Evolutionary conservation across 2,888 invertebrate genomes (phyloP), one percentile per base, ranked within the genome.

Genomic region (Drosophila demipolita): DNA sequence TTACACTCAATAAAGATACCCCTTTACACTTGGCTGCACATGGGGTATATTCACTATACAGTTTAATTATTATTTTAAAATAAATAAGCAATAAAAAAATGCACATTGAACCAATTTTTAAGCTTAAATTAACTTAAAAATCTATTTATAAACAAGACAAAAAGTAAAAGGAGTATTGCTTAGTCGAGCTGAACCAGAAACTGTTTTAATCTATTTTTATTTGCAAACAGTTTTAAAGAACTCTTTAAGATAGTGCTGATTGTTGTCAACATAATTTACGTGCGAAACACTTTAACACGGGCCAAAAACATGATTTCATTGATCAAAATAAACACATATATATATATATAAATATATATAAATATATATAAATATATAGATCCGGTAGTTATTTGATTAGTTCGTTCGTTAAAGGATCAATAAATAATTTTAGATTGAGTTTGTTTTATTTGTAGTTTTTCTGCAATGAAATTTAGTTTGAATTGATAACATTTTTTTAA

Each of bases 181-280:
- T 1, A 42, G 59, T 45, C 15, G 48, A 2, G 23, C 35, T 17
- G 8, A 38, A 6, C 7, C 1, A 2, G 0, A 20, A 29, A 12
- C 8, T 8, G 3, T 8, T 20, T 32, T n/a, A 38, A 60, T 60
- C 26, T 33, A 61, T 82, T 82, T 11, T 9, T n/a, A n/a, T 84
- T 69, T 68, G 53, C 42, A 69, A 69, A 59, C 45, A 49, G n/a
- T 29, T 29, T 66, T 64, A 60, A 71, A 76, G 78, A 82, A 81
- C 71, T 35, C 58, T 73, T 80, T 80, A 38, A 59, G 12, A 65
- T 62, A 26, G 23, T 49, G 29, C 53, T 59, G 74, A 75, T 65
- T 62, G 53, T 20, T 35, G 45, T 32, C 15, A 17, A 65, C 29
- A 48, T 71, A 36, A 53, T 64, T 64, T 74, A 49, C 71, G 20